Conservation (phyloP, 1,140 invertebrate genomes). For the Drosophila sp. region DNA sequence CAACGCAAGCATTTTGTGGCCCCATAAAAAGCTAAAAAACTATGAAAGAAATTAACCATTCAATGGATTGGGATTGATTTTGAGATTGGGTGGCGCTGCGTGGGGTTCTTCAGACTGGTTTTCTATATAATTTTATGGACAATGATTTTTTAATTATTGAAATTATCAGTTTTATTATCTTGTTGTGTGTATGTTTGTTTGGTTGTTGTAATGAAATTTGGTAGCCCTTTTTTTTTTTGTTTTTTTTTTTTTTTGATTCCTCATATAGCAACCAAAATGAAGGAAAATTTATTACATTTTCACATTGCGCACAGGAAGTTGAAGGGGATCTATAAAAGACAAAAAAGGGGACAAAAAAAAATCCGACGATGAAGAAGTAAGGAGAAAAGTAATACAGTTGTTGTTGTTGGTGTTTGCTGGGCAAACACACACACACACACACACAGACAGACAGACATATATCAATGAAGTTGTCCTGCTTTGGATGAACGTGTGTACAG, state of each 20-base stretch:
- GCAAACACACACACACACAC: conserved; percentile 33
- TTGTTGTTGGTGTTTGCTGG: conserved; percentile 30
- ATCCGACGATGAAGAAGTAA: conserved; percentile 5
- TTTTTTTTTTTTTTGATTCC: neutral
- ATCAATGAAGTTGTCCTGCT: conserved; percentile 71
- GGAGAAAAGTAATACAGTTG: conserved; percentile 60
- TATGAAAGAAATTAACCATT: conserved; percentile 74
- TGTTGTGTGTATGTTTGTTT: conserved; percentile 21
- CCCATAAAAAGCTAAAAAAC: conserved; percentile 54
- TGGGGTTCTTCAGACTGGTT: conserved; percentile 53
- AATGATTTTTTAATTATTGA: conserved; percentile 58
- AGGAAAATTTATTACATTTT: conserved; percentile 59
- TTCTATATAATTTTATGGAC: conserved; percentile 35
- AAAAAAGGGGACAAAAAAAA: conserved; percentile 26
- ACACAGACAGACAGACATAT: conserved; percentile 56
- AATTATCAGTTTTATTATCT: conserved; percentile 38
- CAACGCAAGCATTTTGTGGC: conserved; percentile 36
- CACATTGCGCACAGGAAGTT: conserved; percentile 21
- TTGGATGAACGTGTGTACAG: conserved; percentile 64
- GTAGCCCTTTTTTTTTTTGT: conserved; percentile 36
- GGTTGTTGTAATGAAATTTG: conserved; percentile 27
- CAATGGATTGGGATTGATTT: conserved; percentile 42
- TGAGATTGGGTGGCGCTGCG: conserved; percentile 62
- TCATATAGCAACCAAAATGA: conserved; percentile 23
- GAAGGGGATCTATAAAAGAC: conserved; percentile 29